Conservation (phyloP, 2,113 vertebrate species). For the Geothlypis trichas region DNA sequence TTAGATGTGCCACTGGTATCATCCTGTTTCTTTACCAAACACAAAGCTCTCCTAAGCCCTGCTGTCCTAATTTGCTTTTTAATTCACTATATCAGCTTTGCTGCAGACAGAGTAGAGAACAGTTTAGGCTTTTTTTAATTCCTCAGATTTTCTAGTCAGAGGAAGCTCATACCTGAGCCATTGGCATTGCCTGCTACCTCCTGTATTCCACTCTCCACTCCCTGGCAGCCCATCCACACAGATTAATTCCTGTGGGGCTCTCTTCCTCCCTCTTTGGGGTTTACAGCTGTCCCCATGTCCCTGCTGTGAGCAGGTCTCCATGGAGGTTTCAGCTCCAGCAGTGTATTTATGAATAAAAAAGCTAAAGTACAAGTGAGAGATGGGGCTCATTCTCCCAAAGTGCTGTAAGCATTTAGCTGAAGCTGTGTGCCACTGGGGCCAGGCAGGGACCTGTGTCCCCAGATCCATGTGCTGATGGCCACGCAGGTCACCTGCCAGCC, state of each 20-base stretch:
- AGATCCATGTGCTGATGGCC: background rate
- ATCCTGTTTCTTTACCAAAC: background rate
- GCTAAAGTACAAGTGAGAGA: background rate
- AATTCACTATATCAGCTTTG: background rate
- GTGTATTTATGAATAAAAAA: background rate
- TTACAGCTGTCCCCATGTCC: background rate
- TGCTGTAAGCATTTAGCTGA: accelerated
- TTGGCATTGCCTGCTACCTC: background rate
- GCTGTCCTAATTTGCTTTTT: background rate
- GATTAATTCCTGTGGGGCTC: background rate
- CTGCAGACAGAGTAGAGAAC: background rate
- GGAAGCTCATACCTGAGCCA: background rate
- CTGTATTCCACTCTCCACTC: background rate
- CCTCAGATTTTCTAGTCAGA: background rate
- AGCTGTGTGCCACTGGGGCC: background rate
- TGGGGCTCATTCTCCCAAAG: background rate
- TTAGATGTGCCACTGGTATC: background rate
- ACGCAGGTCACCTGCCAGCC: background rate
- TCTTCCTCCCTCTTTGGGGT: background rate
- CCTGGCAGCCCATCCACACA: background rate
- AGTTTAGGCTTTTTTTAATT: background rate
- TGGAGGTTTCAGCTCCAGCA: background rate
- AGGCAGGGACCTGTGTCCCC: background rate
- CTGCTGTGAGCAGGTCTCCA: background rate
- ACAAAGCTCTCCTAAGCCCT: background rate